Evolutionary conservation across 2,113 vertebrate genomes (phyloP), one percentile per base, ranked within the genome.

Genomic region (Danionella cerebrum): DNA sequence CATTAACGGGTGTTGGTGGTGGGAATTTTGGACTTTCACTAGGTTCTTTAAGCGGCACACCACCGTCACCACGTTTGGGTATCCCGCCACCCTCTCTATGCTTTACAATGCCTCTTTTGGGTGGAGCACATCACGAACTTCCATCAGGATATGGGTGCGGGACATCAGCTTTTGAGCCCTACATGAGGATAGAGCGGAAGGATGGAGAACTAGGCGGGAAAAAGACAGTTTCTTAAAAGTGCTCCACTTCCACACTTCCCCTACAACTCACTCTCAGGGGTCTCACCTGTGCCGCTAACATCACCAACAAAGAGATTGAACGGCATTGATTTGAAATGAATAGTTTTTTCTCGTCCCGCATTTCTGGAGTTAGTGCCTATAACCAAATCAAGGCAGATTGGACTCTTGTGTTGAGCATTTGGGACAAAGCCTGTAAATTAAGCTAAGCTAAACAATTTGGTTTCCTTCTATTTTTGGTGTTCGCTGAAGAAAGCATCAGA

Each of bases 111-210:
- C 90, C 91, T 0, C 78, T 94, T n/a, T 79, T 91, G 76, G 86
- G 89, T 1, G 69, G 82, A 10, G 77, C 86, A 4, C 90, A 89
- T 3, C 91, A 89, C 0, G 93, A 94, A 72, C 84, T 91, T 50
- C 87, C 90, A 0, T 74, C 85, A 0, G 8, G 81, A 1, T 93
- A 89, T 3, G 86, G 90, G 74, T 91, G 93, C 41, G 90, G 91
- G 1, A 84, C 85, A 1, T 98, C 93, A 0, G 94, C 95, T 0
- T 98, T 98, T 2, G 93, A 94, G 85, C 95, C 94, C 67, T 96
- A 94, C 84, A 87, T 84, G 50, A 84, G 89, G 68, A 87, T 91
- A 78, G 91, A 92, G 55, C 84, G 85, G 82, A 92, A 90, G 73
- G 92, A 84, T 53, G 72, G 13, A n/a, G 83, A 88, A 36, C 35